phyloP scores from a whole-genome alignment of 1,140 invertebrate genomes.

The Hylaeus volcanicus region DNA sequence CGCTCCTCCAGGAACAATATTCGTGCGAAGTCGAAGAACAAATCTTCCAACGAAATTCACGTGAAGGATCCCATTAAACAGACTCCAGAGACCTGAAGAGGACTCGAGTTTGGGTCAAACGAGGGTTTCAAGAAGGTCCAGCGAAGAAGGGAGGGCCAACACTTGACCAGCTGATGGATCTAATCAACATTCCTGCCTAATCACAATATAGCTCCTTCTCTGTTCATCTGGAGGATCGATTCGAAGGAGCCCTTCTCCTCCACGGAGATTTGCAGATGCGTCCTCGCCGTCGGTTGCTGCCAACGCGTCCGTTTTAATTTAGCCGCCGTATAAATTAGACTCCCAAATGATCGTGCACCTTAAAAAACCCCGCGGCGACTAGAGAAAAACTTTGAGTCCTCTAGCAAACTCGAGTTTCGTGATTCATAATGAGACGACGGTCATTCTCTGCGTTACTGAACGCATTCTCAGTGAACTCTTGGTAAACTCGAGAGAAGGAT shows the following conservation, averaged over 20 bases:
- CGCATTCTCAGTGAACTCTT: no score
- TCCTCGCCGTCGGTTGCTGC: constrained; percentile 27
- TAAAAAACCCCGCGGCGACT: constrained; percentile 57
- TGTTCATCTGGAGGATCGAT: constrained; percentile 31
- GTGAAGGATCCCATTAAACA: background rate
- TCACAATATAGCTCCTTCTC: constrained; percentile 65
- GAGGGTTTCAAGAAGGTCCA: constrained; percentile 61
- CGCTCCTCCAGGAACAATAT: no score
- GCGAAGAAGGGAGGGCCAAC: constrained; percentile 56
- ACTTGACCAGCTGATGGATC: constrained; percentile 77
- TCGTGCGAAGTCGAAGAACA: no score
- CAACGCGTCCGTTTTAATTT: constrained; percentile 74
- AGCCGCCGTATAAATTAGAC: constrained; percentile 76
- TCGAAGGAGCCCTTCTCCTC: constrained; percentile 10
- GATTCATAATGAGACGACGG: constrained; percentile 38
- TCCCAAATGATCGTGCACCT: constrained; percentile 69
- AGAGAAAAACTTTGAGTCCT: constrained; percentile 43
- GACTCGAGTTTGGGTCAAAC: constrained; percentile 48
- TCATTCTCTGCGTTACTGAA: background rate
- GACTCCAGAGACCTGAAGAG: constrained; percentile 1
- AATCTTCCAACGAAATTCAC: no score
- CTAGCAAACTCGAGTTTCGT: constrained; percentile 35
- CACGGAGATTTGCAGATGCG: constrained; percentile 59
- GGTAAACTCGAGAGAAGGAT: no score
- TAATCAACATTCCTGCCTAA: constrained; percentile 78